A percentile compares a stretch with the other conserved stretches of the same genome.
Evolutionary conservation across 2,888 invertebrate species (phyloP).

Genomic region (Synanthedon myopaeformis): DNA sequence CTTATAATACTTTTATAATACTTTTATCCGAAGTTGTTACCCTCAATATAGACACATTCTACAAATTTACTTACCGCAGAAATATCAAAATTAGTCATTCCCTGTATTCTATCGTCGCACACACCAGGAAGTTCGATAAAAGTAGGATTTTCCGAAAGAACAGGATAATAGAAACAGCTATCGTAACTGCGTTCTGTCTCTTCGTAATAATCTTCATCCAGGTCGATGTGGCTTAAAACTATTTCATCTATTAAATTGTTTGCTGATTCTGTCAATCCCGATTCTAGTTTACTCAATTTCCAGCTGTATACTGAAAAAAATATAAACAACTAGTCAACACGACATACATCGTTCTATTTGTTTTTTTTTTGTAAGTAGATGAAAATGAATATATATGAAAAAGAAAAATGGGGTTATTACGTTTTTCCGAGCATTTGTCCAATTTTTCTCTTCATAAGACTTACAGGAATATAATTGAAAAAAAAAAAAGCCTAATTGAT

Average conservation of each 20-base stretch:
- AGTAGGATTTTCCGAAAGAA: conserved; percentile 3
- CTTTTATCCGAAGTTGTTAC: too few species aligned
- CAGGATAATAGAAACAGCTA: conserved; percentile 11
- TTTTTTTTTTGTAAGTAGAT: neutral
- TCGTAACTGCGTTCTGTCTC: conserved; percentile 6
- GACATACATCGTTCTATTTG: too few species aligned
- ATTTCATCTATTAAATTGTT: conserved; percentile 4
- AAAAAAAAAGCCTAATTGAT: too few species aligned
- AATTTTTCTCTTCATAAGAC: too few species aligned
- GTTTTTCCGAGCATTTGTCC: too few species aligned
- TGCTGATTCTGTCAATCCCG: conserved; percentile 6
- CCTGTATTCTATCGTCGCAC: conserved; percentile 8
- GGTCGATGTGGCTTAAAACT: conserved; percentile 4
- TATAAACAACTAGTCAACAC: neutral
- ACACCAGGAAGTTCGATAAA: conserved; percentile 8
- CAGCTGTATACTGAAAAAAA: conserved; percentile 10
- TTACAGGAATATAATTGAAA: too few species aligned
- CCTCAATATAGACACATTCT: too few species aligned
- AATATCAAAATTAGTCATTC: conserved; percentile 6
- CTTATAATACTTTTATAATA: too few species aligned
- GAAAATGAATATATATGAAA: neutral
- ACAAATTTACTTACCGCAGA: conserved; percentile 3
- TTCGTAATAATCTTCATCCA: conserved; percentile 9
- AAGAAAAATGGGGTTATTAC: neutral
- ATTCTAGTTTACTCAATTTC: conserved; percentile 10